Percentiles rank a stretch among this genome's conserved stretches.
These are phyloP conservation scores for Brachynemurus nebulosus DNA, from an alignment of 2,888 invertebrate genomes.

Conservation along the genomic window DNA sequence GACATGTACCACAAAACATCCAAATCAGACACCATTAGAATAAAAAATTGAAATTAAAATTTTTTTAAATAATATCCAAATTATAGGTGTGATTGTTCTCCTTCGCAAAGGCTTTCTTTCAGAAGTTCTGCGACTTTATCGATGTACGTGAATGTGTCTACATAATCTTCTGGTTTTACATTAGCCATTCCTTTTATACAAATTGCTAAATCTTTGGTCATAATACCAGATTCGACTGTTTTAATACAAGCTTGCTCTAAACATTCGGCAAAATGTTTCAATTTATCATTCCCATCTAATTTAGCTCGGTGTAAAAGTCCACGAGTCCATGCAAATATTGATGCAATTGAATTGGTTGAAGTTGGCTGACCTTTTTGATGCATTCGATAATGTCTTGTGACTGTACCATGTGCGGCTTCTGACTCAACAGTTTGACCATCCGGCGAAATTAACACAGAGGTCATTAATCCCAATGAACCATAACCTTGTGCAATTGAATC, in stretches of 20 bases:
- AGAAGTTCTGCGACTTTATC: slow-evolving; percentile 89
- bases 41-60: neutral
- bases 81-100: no score
- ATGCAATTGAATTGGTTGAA: slow-evolving; percentile 97
- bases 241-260: slow-evolving; percentile 85
- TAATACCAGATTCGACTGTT: slow-evolving; percentile 86
- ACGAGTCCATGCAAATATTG: slow-evolving; percentile 97
- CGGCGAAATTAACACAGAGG: slow-evolving; percentile 90
- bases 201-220: slow-evolving; percentile 98
- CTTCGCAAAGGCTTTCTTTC: slow-evolving; percentile 38
- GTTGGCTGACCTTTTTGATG: slow-evolving; percentile 94
- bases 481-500: slow-evolving; percentile 97
- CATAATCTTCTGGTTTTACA: slow-evolving; percentile 66
- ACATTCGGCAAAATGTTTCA: slow-evolving; percentile 69
- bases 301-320: slow-evolving; percentile 90
- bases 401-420: slow-evolving; percentile 97
- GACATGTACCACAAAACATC: neutral
- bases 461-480: slow-evolving; percentile 95
- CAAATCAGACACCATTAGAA: neutral
- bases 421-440: slow-evolving; percentile 97
- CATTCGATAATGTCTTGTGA: slow-evolving; percentile 78
- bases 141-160: slow-evolving; percentile 95
- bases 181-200: slow-evolving; percentile 89
- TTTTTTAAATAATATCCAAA: neutral
- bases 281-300: slow-evolving; percentile 66